Base-by-base conservation (phyloP, 1,140 invertebrate species). In the Campoletis sonorensis region DNA sequence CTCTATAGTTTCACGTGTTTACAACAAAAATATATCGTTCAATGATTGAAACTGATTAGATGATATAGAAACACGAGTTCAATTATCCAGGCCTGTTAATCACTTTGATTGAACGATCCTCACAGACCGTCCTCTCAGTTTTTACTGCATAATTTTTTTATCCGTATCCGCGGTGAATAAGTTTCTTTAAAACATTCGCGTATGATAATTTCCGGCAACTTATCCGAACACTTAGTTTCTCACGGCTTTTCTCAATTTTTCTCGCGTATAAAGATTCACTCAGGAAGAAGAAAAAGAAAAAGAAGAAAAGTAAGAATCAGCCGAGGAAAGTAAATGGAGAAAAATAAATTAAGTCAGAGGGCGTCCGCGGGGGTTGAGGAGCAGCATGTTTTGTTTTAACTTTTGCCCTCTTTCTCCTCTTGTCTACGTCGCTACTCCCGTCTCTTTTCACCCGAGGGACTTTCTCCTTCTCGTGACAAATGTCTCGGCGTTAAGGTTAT, bases 401-500 rank as follows among this genome's bases (percentile, higher is more conserved):
- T 78, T 78, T 67, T 78, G 26, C 16, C 27, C 37, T 37, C 54
- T 18, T 21, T 51, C 18, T 26, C 16, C 33, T 49, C 45, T 18
- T 75, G 40, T 75, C 72, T 27, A 27, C 45, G 45, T 75, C 40
- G 16, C 26, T 1, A 30, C 26, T 61, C 51, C 27, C 54, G 13
- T 54, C 27, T 64, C 54, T 77, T 77, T 61, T 18, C 76, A 61
- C 61, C 61, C 33, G 33, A 61, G 76, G 61, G 37, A 64, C 61
- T 64, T 33, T 77, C 73, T 61, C 58, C 51, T 78, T 40, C 76
- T 61, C 30, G 76, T 88, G 86, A 88, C 86, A 88, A 87, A 88
- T 86, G 83, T 81, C 64, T 54, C 70, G 49, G 77, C 84, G 85
- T 86, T 85, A 85, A 86, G 85, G 85, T 85, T 64, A 78, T 78